Evolutionary conservation across 2,888 invertebrate species (phyloP), one percentile per base, ranked within the genome.

Genomic region (Dicyrtomina minuta): DNA sequence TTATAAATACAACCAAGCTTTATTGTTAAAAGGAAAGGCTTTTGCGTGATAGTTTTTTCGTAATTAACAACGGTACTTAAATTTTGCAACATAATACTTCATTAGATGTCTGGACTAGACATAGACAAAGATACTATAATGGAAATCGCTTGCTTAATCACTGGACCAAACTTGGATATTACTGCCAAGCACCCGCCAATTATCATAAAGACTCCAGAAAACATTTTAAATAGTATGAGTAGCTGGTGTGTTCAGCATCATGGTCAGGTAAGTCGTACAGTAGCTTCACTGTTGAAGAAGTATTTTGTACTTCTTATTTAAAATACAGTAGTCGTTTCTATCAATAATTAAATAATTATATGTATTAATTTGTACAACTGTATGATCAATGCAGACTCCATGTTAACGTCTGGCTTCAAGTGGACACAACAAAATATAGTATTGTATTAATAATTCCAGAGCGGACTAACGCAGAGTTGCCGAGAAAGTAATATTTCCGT

Each of bases 111-210:
- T 10, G 97, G 97, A 0, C 82, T 97, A 17, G 87, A 96, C 80
- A 81, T 90, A 59, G 84, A 89, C 0, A 87, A 83, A 64, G 90
- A 93, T 79, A 86, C 88, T 73, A 91, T 98, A 66, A 82, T 98
- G 79, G 97, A 98, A 85, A 87, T 96, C 67, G 92, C 94, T 0
- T 92, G 93, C 80, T 80, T 97, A 39, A 86, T 98, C 66, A 97
- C 97, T 0, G 93, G 96, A 80, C 84, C 85, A 13, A 80, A 93
- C 65, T 83, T 96, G 17, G 89, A 92, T 77, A 81, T 92, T 10
- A 82, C 93, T 44, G 91, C 90, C 2, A 87, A 87, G 80, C 89
- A 90, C 6, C 91, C 92, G 0, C 84, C 89, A 78, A 81, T 94
- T 55, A 84, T 93, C 1, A 88, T 98, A 75, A 86, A 93, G 79